Base-by-base conservation (phyloP, 2,797 vertebrate species). In the Octomys mimax region DNA sequence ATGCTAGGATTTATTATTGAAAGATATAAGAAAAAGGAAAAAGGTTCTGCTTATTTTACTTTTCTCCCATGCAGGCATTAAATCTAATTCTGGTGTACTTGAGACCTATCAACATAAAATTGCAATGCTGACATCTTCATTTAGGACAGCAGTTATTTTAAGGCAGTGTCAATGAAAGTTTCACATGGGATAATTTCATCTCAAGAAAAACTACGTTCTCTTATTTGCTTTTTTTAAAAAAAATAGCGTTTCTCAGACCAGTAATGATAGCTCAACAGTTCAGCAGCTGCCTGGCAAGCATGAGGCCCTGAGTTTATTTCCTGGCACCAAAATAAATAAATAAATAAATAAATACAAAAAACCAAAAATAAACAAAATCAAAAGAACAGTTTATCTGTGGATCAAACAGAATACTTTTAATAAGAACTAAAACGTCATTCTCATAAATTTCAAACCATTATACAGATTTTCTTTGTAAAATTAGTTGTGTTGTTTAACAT, bases 71-170 rank as follows among this genome's bases (percentile, higher is more conserved):
- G 9, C 11, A 64, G 33, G 1, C 62, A 82, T 36, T 77, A 14
- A 96, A 78, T 91, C 28, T 33, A 78, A 78, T 90, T 92, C 64
- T 49, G 57, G 68, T 46, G 16, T 57, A 26, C 22, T 71, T 84
- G 88, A 93, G 33, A 78, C 3, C 12, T 22, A 19, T n/a, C 87
- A 94, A 19, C 6, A 5, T 73, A 68, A 42, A 89, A 88, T 90
- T 61, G 57, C 26, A 81, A 90, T 16, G 8, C 13, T 94, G 78
- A 78, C 33, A 68, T 33, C 84, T 33, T 70, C 6, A 26, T 62
- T 70, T 87, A 87, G 77, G 66, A 52, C 96, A 95, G 86, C 57
- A 49, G 16, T 81, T 89, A 62, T 80, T 86, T 88, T 81, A 78
- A 92, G 61, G 31, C 6, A 46, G 59, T 31, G 2, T 61, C 70